Evolutionary conservation across 2,888 invertebrate species (phyloP).

Genomic region (Elysia crispata): DNA sequence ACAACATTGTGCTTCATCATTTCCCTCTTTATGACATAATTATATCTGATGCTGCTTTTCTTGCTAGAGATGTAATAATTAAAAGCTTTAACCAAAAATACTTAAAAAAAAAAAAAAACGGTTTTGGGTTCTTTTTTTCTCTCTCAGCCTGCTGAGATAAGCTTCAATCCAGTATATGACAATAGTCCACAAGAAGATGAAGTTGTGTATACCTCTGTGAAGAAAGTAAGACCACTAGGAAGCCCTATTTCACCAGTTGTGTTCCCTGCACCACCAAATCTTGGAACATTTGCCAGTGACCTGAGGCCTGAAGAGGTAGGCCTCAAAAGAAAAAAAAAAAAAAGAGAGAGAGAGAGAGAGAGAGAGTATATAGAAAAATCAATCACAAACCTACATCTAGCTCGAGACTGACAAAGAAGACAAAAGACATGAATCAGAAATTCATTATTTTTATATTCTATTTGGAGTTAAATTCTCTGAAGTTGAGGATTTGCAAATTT

Average conservation of each 20-base stretch:
- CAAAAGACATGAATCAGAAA: too few relatives aligned
- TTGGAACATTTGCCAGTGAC: not conserved
- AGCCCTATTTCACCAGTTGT: slow-evolving; percentile 10
- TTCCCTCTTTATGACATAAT: not conserved
- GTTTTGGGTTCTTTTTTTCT: not conserved
- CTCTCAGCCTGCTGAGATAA: slow-evolving; percentile 36
- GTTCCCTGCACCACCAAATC: slow-evolving; percentile 17
- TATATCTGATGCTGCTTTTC: not conserved
- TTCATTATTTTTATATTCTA: not conserved
- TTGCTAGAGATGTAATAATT: not conserved
- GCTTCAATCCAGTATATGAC: slow-evolving; percentile 56
- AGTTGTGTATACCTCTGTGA: slow-evolving; percentile 50
- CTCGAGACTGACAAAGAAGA: too few relatives aligned
- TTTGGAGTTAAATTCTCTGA: not conserved
- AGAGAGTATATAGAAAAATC: too few relatives aligned
- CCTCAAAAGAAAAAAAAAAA: too few relatives aligned
- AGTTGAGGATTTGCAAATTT: too few relatives aligned
- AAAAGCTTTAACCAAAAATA: not conserved
- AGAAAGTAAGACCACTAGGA: slow-evolving; percentile 39
- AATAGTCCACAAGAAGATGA: slow-evolving; percentile 49
- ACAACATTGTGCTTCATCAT: too few relatives aligned
- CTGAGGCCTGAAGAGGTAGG: slow-evolving; percentile 1
- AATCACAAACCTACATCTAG: too few relatives aligned
- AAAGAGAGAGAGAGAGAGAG: too few relatives aligned
- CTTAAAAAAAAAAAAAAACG: too few relatives aligned